These are phyloP conservation scores for Cylloceria caligata DNA, from an alignment of 2,888 invertebrate genomes.

Conservation along the genomic window DNA sequence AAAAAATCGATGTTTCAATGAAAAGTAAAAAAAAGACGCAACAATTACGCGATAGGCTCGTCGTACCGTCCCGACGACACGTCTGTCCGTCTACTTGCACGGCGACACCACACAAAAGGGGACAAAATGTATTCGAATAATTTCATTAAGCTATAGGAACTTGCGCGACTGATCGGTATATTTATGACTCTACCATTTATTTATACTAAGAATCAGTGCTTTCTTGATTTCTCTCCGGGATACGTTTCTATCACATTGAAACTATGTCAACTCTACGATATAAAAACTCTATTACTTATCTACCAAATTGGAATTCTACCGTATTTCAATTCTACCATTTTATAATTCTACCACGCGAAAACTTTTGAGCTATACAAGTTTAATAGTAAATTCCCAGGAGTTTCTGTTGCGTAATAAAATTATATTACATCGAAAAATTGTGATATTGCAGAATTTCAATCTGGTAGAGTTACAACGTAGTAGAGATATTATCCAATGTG, in stretches of 20 bases:
- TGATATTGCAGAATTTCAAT: no score
- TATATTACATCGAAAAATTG: no score
- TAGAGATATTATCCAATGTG: no score
- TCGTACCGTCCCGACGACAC: constrained; percentile 39
- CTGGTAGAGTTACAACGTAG: no score
- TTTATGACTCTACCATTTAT: not conserved
- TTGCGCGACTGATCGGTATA: constrained; percentile 15
- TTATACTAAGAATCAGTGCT: not conserved
- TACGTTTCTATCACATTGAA: no score
- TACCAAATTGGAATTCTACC: not conserved
- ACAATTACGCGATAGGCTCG: constrained; percentile 56
- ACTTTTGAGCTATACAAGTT: not conserved
- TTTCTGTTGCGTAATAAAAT: no score
- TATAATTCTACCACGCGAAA: not conserved
- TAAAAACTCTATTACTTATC: not conserved
- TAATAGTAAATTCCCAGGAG: no score
- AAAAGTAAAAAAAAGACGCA: constrained; percentile 26
- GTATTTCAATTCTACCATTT: not conserved
- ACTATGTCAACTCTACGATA: not conserved
- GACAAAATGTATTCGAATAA: constrained; percentile 37
- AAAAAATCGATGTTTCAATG: constrained; percentile 30
- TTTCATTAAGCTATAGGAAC: constrained; percentile 16
- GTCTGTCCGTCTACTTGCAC: constrained; percentile 57
- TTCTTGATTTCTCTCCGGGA: not conserved
- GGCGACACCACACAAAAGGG: constrained; percentile 21